Percentiles rank a stretch among this genome's conserved stretches.
Evolutionary conservation across 2,113 vertebrate species (phyloP).

Genomic region (Microtus richardsoni): DNA sequence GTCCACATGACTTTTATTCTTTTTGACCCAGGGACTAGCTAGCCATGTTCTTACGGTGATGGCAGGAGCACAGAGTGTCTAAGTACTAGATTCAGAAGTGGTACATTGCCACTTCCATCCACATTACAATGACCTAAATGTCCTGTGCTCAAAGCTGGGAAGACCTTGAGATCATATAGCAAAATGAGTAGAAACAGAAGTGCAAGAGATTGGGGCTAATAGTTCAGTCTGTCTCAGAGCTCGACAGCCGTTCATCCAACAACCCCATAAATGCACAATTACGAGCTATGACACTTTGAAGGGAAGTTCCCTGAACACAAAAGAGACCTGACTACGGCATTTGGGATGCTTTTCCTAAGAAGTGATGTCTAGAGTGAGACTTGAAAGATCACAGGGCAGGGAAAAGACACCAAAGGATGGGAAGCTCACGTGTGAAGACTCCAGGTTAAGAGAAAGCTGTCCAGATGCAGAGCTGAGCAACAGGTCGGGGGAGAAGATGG

Average conservation of each 20-base stretch:
- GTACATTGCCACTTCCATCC: too few relatives aligned
- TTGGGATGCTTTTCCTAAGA: too few relatives aligned
- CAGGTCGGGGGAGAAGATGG: background rate
- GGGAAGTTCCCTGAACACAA: background rate
- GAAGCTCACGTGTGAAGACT: fast-evolving
- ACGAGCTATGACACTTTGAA: background rate
- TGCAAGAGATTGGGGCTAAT: background rate
- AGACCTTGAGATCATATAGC: background rate
- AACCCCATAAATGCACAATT: background rate
- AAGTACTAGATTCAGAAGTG: background rate
- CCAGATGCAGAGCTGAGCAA: background rate
- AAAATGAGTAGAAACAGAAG: background rate
- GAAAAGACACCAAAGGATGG: background rate
- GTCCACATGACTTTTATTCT: background rate
- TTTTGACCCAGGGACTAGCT: background rate
- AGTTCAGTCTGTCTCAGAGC: background rate
- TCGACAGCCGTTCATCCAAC: background rate
- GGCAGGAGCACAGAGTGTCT: background rate
- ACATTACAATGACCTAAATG: background rate
- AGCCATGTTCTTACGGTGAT: background rate
- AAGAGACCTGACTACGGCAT: background rate
- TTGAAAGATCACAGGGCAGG: background rate
- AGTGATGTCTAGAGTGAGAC: background rate
- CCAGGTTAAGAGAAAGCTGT: background rate
- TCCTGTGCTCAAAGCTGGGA: background rate